Conservation (phyloP, 2,888 invertebrate genomes). For the Cheilosia variabilis region DNA sequence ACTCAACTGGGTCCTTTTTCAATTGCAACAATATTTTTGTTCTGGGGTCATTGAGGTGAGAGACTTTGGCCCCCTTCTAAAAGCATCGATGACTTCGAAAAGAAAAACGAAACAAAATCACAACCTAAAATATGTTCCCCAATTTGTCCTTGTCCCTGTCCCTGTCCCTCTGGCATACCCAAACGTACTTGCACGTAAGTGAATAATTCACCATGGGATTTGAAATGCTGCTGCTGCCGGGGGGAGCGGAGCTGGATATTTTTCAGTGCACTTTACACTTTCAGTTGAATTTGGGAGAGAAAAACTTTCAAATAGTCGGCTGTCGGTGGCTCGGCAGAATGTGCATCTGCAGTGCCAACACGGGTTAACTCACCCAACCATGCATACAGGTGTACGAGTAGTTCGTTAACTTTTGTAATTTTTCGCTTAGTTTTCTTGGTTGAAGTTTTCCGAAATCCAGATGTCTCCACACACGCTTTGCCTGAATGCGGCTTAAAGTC, state of each 20-base stretch:
- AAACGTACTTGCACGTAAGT: slow-evolving; percentile 23
- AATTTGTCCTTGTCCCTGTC: slow-evolving; percentile 1
- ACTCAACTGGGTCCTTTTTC: background rate
- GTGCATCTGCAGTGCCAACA: slow-evolving; percentile 37
- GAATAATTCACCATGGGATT: slow-evolving; percentile 48
- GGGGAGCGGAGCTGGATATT: slow-evolving; percentile 2
- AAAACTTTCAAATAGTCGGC: slow-evolving; percentile 1
- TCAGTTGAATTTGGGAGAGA: slow-evolving; percentile 27
- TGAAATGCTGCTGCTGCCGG: slow-evolving; percentile 5
- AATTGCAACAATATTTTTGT: slow-evolving; percentile 9
- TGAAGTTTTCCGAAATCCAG: slow-evolving; percentile 15
- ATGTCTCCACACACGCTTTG: background rate
- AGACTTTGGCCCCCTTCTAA: background rate
- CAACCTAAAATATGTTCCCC: slow-evolving; percentile 21
- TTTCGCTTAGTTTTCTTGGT: slow-evolving; percentile 38
- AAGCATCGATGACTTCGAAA: slow-evolving; percentile 10
- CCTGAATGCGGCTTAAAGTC: slow-evolving; percentile 26
- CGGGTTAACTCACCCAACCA: slow-evolving; percentile 27
- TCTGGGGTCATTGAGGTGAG: slow-evolving; percentile 25
- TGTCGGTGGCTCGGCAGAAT: background rate
- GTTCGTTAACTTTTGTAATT: slow-evolving; percentile 56
- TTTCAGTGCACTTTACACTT: slow-evolving; percentile 52
- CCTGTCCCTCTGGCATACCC: background rate
- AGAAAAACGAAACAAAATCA: slow-evolving; percentile 33
- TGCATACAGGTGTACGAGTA: slow-evolving; percentile 44